Evolutionary conservation across 1,140 invertebrate genomes (phyloP).

Genomic region (Gyrodactylus salaris): DNA sequence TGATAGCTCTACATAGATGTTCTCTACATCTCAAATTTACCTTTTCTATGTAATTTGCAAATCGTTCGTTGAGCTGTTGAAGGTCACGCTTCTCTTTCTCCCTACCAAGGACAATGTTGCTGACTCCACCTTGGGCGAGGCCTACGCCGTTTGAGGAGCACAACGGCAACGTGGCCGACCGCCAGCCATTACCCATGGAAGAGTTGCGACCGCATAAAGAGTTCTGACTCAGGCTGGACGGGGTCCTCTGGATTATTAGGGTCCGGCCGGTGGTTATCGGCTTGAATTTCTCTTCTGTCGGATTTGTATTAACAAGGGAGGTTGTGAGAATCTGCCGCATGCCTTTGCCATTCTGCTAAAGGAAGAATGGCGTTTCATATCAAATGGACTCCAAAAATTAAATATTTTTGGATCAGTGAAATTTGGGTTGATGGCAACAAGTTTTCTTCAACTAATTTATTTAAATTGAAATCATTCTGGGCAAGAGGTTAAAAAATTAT

Average conservation of each 20-base stretch:
- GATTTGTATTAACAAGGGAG: neutral
- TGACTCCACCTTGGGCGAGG: neutral
- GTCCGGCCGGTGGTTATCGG: neutral
- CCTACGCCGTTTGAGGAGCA: neutral
- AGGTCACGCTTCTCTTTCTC: slow-evolving; percentile 10
- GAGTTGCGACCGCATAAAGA: neutral
- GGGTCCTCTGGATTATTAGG: neutral
- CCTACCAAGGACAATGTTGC: neutral
- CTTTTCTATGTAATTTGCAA: slow-evolving; percentile 11
- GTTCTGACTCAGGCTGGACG: neutral
- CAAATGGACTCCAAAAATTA: too few species aligned
- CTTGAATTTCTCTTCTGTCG: neutral
- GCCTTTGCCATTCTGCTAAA: too few species aligned
- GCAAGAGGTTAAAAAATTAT: too few species aligned
- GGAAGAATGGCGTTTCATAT: too few species aligned
- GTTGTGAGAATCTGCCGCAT: neutral
- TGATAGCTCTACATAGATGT: neutral
- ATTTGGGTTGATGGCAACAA: too few species aligned
- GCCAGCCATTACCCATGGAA: neutral
- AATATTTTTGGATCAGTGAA: too few species aligned
- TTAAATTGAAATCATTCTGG: too few species aligned
- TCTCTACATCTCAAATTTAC: too few species aligned
- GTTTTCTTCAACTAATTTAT: too few species aligned
- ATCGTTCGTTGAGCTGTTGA: slow-evolving; percentile 10
- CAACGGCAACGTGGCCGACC: neutral